Evolutionary conservation across 2,113 vertebrate species (phyloP).

Genomic region (Tympanuchus pallidicinctus): DNA sequence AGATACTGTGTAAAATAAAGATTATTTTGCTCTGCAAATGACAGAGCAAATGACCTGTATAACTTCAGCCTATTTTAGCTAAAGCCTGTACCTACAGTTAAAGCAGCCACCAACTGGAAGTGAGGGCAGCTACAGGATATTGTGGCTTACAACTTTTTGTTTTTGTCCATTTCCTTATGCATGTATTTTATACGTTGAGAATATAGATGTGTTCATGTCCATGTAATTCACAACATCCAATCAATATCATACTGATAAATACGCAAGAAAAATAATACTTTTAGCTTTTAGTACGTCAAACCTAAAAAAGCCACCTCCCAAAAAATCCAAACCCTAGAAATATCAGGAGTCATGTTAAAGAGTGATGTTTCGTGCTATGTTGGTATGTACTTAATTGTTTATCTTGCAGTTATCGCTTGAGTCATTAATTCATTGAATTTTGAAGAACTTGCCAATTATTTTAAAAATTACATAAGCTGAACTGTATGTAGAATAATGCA

Average conservation of each 20-base stretch:
- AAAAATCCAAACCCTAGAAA: background rate
- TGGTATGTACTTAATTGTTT: background rate
- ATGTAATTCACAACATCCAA: background rate
- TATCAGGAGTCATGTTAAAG: too few species aligned
- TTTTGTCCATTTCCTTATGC: background rate
- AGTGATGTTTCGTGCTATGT: background rate
- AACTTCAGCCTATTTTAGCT: background rate
- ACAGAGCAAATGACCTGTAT: background rate
- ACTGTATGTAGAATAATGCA: background rate
- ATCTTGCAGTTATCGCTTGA: rapidly evolving
- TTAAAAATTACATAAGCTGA: background rate
- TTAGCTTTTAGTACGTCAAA: background rate
- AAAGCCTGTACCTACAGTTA: background rate
- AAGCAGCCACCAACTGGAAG: background rate
- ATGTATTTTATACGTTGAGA: background rate
- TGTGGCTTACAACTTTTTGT: background rate
- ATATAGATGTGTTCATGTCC: background rate
- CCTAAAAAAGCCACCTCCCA: background rate
- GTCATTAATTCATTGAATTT: background rate
- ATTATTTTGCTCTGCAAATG: background rate
- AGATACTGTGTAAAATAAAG: background rate
- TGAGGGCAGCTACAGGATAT: background rate
- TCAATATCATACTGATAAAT: background rate
- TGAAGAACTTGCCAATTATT: background rate
- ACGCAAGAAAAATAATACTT: background rate